Evolutionary conservation across 2,888 invertebrate genomes (phyloP).

Genomic region (Aleiodes testaceus): DNA sequence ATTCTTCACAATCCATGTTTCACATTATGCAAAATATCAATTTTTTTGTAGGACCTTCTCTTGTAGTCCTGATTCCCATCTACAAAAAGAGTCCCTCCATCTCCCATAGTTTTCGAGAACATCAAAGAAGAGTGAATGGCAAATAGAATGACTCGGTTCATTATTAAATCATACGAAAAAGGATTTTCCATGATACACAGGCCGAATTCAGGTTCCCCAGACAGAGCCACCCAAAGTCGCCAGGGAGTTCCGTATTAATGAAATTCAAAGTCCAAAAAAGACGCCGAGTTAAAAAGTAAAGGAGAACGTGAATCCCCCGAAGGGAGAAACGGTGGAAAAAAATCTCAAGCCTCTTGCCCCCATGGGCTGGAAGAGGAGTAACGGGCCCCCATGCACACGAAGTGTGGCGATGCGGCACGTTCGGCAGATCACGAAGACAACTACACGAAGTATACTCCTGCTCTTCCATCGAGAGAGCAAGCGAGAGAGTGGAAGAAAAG

Average conservation of each 20-base stretch:
- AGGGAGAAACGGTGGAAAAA: neutral
- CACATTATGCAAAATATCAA: too few species aligned
- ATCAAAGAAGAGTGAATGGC: neutral
- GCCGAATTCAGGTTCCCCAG: neutral
- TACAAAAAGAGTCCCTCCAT: too few species aligned
- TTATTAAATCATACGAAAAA: neutral
- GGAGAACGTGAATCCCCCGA: neutral
- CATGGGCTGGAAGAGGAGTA: slow-evolving; percentile 2
- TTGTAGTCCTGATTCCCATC: too few species aligned
- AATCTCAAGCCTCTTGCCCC: neutral
- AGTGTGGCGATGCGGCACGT: slow-evolving; percentile 40
- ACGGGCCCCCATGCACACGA: slow-evolving; percentile 29
- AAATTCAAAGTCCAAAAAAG: neutral
- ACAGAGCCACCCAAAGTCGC: neutral
- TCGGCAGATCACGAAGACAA: slow-evolving; percentile 40
- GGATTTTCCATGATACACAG: slow-evolving; percentile 2
- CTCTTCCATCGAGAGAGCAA: neutral
- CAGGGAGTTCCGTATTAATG: slow-evolving; percentile 14
- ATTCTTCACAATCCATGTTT: neutral
- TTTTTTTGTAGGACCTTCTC: too few species aligned
- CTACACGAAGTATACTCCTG: neutral
- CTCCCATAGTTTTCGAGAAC: neutral
- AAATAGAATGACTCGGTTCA: too few species aligned
- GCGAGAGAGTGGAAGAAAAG: neutral
- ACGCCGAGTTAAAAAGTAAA: neutral